Evolutionary conservation across 2,888 invertebrate species (phyloP), one percentile per base, ranked within the genome.

Genomic region (Epinotia demarniana): DNA sequence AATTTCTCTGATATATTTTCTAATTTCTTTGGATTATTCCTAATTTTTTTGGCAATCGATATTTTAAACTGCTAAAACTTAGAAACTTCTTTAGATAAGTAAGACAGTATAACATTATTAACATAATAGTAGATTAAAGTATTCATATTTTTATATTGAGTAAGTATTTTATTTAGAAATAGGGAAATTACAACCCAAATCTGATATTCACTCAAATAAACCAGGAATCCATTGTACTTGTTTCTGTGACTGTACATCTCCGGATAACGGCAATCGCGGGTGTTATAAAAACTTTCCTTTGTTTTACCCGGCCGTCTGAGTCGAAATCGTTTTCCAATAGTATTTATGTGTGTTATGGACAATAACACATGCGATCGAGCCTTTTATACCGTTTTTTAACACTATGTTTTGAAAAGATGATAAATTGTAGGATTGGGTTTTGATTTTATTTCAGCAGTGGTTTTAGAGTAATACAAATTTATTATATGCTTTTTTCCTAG

Each of bases 301-400:
- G 91, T 92, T 90, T 91, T 88, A 89, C 85, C 81, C 84, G 80
- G 81, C 81, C 86, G 87, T 87, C 88, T 87, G 87, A 88, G 85
- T 83, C 82, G 83, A 87, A 92, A 92, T 92, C 89, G 92, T 92
- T 92, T 92, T 91, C 92, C 91, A 83, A 92, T 92, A 92, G 84
- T 87, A 88, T 89, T 90, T 87, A 72, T 89, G 87, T 90, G 86
- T 87, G 88, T 90, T 89, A 90, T 89, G 89, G 89, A 89, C 87
- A 90, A 90, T 91, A 89, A 91, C 89, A 89, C 86, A 87, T 84
- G 88, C 82, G 84, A 81, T 80, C 76, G 83, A 81, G 84, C 84
- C 83, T 82, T 82, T 80, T 82, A 81, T 75, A 75, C 79, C 78
- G 80, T 82, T 80, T 80, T 78, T 76, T 74, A 75, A 77, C 58